Evolutionary conservation across 2,888 invertebrate species (phyloP), one percentile per base, ranked within the genome.

Genomic region (Tetropium fuscum): DNA sequence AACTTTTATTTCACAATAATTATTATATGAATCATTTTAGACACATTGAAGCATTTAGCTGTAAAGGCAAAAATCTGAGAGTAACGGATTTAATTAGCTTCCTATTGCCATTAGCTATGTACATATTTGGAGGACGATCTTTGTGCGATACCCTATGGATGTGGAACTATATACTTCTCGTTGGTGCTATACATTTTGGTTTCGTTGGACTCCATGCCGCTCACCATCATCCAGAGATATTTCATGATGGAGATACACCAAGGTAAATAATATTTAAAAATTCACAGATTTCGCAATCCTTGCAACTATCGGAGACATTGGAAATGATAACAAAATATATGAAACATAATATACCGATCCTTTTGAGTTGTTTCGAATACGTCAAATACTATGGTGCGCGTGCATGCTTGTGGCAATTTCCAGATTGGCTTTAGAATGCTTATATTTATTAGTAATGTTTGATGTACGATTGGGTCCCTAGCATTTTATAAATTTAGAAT

Each of bases 161-260:
- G 67, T 92, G 90, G 90, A 59, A 86, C 0, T 91, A 89, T 87
- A 63, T 87, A 0, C 77, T 84, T 64, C 84, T 89, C 10, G 76
- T 86, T 15, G 83, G 83, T 2, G 90, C 91, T 66, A 84, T 88
- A 36, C 68, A 86, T 0, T 91, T 93, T 73, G 83, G 81, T 8
- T 71, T 86, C 1, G 87, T 91, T 57, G 92, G 88, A 2, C 75
- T 90, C 0, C 90, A 88, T 74, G 92, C 91, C 0, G 92, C 88
- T 0, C 93, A 94, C 82, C 93, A 93, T 74, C 91, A 93, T 76
- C 92, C 93, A 0, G 87, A 87, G 22, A 89, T 93, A 58, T 90
- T 90, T 74, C 93, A 93, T 75, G 92, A 92, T 71, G 93, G 93
- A 0, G 94, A 94, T 76, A 81, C 86, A 47, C 84, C 86, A 38